A percentile compares a stretch with the other conserved stretches of the same genome.
Conservation (phyloP, 1,140 invertebrate genomes). For the Saccostrea echinata region DNA sequence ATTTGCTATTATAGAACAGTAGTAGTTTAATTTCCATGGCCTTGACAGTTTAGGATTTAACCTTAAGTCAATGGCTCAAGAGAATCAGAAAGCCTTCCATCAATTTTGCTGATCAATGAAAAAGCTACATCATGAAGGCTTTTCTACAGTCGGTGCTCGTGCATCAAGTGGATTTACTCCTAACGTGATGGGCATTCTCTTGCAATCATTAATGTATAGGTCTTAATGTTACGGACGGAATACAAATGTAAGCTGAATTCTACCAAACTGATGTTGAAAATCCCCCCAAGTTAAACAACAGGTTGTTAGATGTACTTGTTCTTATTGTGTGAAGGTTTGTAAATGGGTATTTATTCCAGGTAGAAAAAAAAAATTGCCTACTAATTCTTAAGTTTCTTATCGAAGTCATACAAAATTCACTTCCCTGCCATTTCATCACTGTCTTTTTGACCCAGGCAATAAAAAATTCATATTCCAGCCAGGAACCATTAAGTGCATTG, state of each 20-base stretch:
- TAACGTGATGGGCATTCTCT: slow-evolving; percentile 31
- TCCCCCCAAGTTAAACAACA: neutral
- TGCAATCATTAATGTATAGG: slow-evolving; percentile 2
- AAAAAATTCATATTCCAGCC: slow-evolving; percentile 32
- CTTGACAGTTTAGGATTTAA: slow-evolving; percentile 31
- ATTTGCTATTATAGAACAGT: slow-evolving; percentile 25
- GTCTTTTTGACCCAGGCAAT: slow-evolving; percentile 25
- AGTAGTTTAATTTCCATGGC: slow-evolving; percentile 29
- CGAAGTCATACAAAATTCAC: neutral
- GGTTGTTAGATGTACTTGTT: neutral
- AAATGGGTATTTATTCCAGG: neutral
- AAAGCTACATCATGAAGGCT: slow-evolving; percentile 18
- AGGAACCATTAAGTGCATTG: slow-evolving; percentile 7
- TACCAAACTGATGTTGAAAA: slow-evolving; percentile 25
- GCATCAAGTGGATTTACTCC: slow-evolving; percentile 18
- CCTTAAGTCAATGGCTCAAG: slow-evolving; percentile 35
- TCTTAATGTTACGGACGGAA: neutral
- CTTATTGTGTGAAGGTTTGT: neutral
- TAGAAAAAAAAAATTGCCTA: neutral
- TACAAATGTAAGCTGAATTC: neutral
- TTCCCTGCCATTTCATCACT: neutral
- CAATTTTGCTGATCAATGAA: slow-evolving; percentile 3
- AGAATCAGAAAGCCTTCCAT: slow-evolving; percentile 9
- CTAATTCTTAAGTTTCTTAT: neutral
- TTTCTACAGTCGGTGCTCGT: slow-evolving; percentile 10